Evolutionary conservation across 2,113 vertebrate genomes (phyloP).

Genomic region (Tympanuchus pallidicinctus): DNA sequence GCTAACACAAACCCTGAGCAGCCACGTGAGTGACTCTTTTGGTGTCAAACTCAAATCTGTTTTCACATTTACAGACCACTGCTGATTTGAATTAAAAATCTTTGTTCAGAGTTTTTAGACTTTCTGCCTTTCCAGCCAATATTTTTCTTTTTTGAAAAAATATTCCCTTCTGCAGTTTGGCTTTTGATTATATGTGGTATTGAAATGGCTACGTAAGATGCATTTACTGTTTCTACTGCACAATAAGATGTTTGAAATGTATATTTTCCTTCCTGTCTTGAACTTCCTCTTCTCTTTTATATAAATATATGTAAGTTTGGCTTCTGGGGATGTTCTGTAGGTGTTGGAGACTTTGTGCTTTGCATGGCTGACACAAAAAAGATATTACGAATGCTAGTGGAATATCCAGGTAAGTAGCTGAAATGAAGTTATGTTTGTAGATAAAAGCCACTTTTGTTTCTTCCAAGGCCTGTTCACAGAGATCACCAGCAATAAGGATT

Average conservation of each 20-base stretch:
- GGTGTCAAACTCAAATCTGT: fast-evolving
- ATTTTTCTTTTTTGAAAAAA: background rate
- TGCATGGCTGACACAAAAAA: background rate
- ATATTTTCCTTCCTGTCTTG: constrained; percentile 38
- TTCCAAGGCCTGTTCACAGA: background rate
- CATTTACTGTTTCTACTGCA: background rate
- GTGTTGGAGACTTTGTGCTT: constrained; percentile 22
- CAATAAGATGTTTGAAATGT: constrained; percentile 1
- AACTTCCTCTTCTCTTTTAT: constrained; percentile 3
- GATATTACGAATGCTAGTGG: background rate
- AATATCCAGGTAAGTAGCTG: background rate
- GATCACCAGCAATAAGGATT: background rate
- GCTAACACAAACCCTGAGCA: background rate
- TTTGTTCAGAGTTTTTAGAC: background rate
- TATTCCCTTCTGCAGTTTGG: background rate
- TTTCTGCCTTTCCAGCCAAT: background rate
- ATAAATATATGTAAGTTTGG: constrained; percentile 14
- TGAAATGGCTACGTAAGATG: background rate
- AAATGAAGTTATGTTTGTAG: background rate
- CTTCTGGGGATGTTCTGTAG: constrained; percentile 5
- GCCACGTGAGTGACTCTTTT: fast-evolving
- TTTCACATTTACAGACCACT: background rate
- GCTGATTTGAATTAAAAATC: background rate
- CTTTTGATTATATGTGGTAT: background rate
- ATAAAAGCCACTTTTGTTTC: constrained; percentile 11